Conservation (phyloP, 2,888 invertebrate genomes). For the Coenonympha glycerion region DNA sequence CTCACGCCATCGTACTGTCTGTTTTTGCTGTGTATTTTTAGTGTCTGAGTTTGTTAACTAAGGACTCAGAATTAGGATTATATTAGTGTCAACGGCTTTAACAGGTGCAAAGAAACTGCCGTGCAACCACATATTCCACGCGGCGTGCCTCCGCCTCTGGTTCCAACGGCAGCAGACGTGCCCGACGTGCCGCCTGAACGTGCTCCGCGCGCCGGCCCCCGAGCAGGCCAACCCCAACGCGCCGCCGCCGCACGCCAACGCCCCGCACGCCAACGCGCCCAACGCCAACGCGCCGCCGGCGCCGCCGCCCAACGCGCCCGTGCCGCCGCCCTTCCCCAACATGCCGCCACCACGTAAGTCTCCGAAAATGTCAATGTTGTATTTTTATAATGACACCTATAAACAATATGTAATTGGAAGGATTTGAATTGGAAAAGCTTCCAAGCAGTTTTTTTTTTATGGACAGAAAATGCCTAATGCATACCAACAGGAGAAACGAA, state of each 20-base stretch:
- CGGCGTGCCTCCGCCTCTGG: slow-evolving; percentile 97
- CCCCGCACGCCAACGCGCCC: slow-evolving; percentile 31
- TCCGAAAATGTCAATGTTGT: neutral
- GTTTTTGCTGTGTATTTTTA: too few relatives aligned
- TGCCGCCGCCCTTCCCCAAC: slow-evolving; percentile 56
- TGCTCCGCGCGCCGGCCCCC: slow-evolving; percentile 71
- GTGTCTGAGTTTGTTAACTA: too few relatives aligned
- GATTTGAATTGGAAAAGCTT: too few relatives aligned
- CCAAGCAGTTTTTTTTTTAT: too few relatives aligned
- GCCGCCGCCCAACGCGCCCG: slow-evolving; percentile 34
- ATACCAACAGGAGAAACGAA: too few relatives aligned
- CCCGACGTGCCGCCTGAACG: slow-evolving; percentile 97
- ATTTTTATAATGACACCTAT: too few relatives aligned
- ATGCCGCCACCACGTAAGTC: slow-evolving; percentile 59
- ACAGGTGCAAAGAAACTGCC: slow-evolving; percentile 94
- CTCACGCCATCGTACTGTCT: too few relatives aligned
- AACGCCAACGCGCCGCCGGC: slow-evolving; percentile 31
- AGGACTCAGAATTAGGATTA: too few relatives aligned
- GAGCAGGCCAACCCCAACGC: slow-evolving; percentile 36
- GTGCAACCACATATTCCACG: slow-evolving; percentile 99
- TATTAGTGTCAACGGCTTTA: too few relatives aligned
- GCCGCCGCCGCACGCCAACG: slow-evolving; percentile 35
- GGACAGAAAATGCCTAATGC: too few relatives aligned
- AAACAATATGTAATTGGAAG: too few relatives aligned
- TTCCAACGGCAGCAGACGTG: slow-evolving; percentile 99